phyloP scores from a whole-genome alignment of 2,888 invertebrate genomes.

The Tiphia femorata region DNA sequence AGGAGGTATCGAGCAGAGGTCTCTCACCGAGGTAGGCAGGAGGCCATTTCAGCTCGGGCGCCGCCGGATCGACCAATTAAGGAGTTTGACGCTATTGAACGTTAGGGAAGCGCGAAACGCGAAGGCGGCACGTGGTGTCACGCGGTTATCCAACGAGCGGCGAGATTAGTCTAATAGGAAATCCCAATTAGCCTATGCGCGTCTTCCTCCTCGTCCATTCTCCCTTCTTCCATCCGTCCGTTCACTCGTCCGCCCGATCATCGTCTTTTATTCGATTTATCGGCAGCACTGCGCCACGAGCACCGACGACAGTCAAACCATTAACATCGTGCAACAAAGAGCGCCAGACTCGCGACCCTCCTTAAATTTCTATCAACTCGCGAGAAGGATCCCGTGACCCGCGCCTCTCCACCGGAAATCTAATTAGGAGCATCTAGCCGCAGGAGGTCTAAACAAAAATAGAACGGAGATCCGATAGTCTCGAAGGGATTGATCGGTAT shows the following conservation, averaged over 20 bases:
- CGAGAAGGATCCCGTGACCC: no score
- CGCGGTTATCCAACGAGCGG: constrained; percentile 28
- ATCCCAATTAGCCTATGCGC: constrained; percentile 43
- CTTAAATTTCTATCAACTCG: no score
- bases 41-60: constrained; percentile 26
- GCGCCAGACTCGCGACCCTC: no score
- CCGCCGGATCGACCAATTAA: constrained; percentile 51
- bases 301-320: no score
- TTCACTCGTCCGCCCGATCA: neutral
- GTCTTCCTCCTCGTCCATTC: neutral
- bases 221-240: neutral
- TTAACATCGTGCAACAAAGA: neutral
- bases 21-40: neutral
- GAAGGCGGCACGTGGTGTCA: constrained; percentile 16
- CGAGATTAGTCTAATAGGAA: constrained; percentile 51
- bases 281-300: no score
- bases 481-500: no score
- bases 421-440: no score
- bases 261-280: neutral
- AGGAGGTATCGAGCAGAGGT: neutral
- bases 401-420: no score
- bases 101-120: constrained; percentile 14
- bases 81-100: constrained; percentile 52
- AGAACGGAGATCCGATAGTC: no score
- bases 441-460: no score